A percentile compares a stretch with the other conserved stretches of the same genome.
phyloP scores from a whole-genome alignment of 2,113 vertebrate genomes.

The pig (Sus scrofa) region T2T-Sscrofa CM000830.6:51872501-51873000 shows the following conservation, averaged over 20 bases:
- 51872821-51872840: too few relatives aligned
- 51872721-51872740: too few relatives aligned
- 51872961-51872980: not conserved
- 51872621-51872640: not conserved
- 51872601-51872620: not conserved
- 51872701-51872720: too few relatives aligned
- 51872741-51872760: too few relatives aligned
- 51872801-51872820: too few relatives aligned
- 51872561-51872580: conserved; percentile 5
- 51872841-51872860: too few relatives aligned
- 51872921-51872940: conserved; percentile 21
- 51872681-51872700: too few relatives aligned
- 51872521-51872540: not conserved
- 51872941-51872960: not conserved
- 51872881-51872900: too few relatives aligned
- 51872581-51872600: not conserved
- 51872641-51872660: not conserved
- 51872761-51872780: too few relatives aligned
- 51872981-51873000: not conserved
- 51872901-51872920: not conserved
- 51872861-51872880: too few relatives aligned
- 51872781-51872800: too few relatives aligned
- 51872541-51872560: not conserved
- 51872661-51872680: too few relatives aligned
- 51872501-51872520: not conserved